phyloP scores from a whole-genome alignment of 53 echinoderm and acorn worm species.

The Arbacia lixula region DNA sequence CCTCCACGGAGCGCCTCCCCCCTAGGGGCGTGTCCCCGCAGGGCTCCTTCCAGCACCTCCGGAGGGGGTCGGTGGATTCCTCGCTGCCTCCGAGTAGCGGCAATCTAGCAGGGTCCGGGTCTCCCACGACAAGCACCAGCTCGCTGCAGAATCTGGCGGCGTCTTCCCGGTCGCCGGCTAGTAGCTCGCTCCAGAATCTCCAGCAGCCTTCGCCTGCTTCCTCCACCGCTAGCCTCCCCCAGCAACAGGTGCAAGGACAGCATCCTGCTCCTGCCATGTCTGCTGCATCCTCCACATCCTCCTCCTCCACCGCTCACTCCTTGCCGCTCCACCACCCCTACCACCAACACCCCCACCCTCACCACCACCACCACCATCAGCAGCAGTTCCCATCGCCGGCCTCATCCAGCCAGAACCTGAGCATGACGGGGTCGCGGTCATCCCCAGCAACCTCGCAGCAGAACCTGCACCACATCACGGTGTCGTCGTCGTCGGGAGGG shows the following conservation, averaged over 20 bases:
- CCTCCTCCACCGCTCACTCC: slow-evolving; percentile 46
- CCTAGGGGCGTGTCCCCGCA: slow-evolving; percentile 62
- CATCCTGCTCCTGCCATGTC: slow-evolving; percentile 17
- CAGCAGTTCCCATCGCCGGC: slow-evolving; percentile 63
- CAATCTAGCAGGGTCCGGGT: neutral
- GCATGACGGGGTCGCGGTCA: slow-evolving; percentile 47
- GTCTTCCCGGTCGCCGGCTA: slow-evolving; percentile 78
- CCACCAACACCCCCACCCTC: no score
- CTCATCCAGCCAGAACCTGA: slow-evolving; percentile 82
- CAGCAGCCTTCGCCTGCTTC: slow-evolving; percentile 31
- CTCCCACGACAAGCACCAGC: slow-evolving; percentile 29
- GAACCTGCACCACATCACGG: slow-evolving; percentile 50
- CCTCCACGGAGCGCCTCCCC: slow-evolving; percentile 70
- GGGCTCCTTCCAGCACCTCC: slow-evolving; percentile 69
- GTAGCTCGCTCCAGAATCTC: slow-evolving; percentile 60
- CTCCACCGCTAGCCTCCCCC: slow-evolving; percentile 25
- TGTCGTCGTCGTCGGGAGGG: no score
- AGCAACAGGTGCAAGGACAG: neutral
- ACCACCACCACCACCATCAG: no score
- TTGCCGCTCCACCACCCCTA: slow-evolving; percentile 38
- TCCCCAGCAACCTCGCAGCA: slow-evolving; percentile 77
- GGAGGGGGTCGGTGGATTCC: slow-evolving; percentile 63
- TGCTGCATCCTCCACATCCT: slow-evolving; percentile 75
- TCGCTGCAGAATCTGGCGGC: slow-evolving; percentile 56
- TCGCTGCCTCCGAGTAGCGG: slow-evolving; percentile 55